Evolutionary conservation across 2,888 invertebrate species (phyloP).

Genomic region (Phragmatobia fuliginosa): DNA sequence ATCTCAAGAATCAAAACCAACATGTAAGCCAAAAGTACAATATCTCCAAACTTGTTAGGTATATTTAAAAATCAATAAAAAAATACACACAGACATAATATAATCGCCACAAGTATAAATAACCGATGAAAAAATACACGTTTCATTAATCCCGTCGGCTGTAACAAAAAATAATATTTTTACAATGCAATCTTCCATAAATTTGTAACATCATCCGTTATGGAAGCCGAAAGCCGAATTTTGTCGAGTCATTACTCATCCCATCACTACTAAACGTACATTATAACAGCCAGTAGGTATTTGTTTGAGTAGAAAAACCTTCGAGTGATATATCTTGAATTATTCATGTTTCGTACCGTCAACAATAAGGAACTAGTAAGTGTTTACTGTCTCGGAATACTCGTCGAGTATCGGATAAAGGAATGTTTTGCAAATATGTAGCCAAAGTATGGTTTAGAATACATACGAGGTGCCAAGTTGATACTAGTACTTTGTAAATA

Average conservation of each 20-base stretch:
- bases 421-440: slow-evolving; percentile 8
- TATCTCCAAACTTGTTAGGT: no score
- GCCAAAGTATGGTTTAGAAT: not conserved
- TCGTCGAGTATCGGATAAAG: slow-evolving; percentile 39
- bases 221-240: slow-evolving; percentile 1
- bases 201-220: not conserved
- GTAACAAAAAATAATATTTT: not conserved
- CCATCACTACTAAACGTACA: slow-evolving; percentile 44
- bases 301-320: slow-evolving; percentile 51
- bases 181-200: not conserved
- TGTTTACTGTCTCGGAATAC: slow-evolving; percentile 47
- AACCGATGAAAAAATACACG: not conserved
- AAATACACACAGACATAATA: not conserved
- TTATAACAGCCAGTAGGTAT: slow-evolving; percentile 46
- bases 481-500: slow-evolving; percentile 1
- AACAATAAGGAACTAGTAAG: slow-evolving; percentile 53
- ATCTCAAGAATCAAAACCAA: no score
- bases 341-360: slow-evolving; percentile 47
- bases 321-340: slow-evolving; percentile 47
- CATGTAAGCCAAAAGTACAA: no score
- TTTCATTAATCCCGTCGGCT: not conserved
- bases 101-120: not conserved
- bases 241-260: slow-evolving; percentile 36
- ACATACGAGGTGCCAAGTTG: not conserved
- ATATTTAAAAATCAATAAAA: not conserved